Evolutionary conservation across 1,140 invertebrate species (phyloP).

Genomic region (Drosophila asahinai): DNA sequence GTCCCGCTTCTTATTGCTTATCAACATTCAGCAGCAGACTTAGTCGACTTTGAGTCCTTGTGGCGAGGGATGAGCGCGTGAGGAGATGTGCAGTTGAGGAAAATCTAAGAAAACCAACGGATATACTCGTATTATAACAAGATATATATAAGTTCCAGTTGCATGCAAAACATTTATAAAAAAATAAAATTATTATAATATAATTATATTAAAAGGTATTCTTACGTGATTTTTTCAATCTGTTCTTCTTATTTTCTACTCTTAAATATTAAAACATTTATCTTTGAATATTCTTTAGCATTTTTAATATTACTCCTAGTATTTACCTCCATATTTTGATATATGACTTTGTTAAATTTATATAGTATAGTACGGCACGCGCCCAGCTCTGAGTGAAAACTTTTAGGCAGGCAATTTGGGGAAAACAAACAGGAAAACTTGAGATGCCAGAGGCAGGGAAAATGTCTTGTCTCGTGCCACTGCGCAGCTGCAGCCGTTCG

Average conservation of each 20-base stretch:
- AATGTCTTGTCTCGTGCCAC: conserved; percentile 44
- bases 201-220: too few relatives aligned
- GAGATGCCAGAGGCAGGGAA: conserved; percentile 36
- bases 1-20: conserved; percentile 34
- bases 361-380: neutral
- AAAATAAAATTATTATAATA: too few relatives aligned
- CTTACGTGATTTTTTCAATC: too few relatives aligned
- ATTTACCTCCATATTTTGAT: too few relatives aligned
- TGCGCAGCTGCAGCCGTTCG: conserved; percentile 68
- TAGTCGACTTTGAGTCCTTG: conserved; percentile 6
- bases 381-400: conserved; percentile 8
- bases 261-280: too few relatives aligned
- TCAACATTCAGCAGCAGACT: conserved; percentile 49
- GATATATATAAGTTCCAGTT: too few relatives aligned
- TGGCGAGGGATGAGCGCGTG: conserved; percentile 15
- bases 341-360: neutral
- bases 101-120: neutral
- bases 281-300: too few relatives aligned
- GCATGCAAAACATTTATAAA: too few relatives aligned
- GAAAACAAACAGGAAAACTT: conserved; percentile 48
- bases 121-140: neutral
- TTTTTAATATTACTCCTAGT: neutral
- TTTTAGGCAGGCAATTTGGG: conserved; percentile 46
- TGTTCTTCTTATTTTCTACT: too few relatives aligned
- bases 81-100: neutral